Conservation (phyloP, 2,888 invertebrate species). For the Parthenolecanium corni region DNA sequence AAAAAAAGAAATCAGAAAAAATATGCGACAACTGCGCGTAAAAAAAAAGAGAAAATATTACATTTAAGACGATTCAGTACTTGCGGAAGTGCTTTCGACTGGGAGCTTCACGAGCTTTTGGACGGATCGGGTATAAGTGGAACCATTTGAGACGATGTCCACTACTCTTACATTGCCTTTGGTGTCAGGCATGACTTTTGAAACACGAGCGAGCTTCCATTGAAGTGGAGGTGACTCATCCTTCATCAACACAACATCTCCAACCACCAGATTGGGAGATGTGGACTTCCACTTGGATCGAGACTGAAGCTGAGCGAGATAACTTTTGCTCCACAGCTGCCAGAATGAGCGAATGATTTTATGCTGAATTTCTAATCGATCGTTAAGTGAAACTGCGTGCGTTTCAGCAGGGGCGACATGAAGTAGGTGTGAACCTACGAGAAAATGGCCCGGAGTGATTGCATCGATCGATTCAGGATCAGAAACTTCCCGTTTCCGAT, state of each 20-base stretch:
- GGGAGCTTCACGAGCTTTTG: conserved; percentile 9
- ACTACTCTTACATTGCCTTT: conserved; percentile 4
- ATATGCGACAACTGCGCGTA: too few relatives aligned
- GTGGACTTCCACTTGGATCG: conserved; percentile 8
- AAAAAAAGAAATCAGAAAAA: too few relatives aligned
- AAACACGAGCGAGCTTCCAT: conserved; percentile 14
- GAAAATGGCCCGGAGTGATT: conserved; percentile 30
- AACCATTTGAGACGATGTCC: not conserved
- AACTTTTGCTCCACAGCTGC: conserved; percentile 6
- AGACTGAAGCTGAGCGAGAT: conserved; percentile 5
- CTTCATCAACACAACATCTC: conserved; percentile 20
- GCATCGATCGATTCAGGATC: not conserved
- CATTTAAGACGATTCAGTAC: too few relatives aligned
- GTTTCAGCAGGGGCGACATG: not conserved
- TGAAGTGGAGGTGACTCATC: not conserved
- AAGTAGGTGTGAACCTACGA: conserved; percentile 10
- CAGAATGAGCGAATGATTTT: conserved; percentile 10
- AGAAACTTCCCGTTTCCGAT: not conserved
- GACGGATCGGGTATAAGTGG: not conserved
- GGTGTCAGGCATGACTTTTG: not conserved
- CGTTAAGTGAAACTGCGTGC: not conserved
- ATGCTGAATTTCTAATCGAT: not conserved
- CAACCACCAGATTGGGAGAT: not conserved
- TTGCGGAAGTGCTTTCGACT: too few relatives aligned
- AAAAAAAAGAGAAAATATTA: too few relatives aligned